Conservation (phyloP, 2,113 vertebrate species). For the Tragulus kanchil region DNA sequence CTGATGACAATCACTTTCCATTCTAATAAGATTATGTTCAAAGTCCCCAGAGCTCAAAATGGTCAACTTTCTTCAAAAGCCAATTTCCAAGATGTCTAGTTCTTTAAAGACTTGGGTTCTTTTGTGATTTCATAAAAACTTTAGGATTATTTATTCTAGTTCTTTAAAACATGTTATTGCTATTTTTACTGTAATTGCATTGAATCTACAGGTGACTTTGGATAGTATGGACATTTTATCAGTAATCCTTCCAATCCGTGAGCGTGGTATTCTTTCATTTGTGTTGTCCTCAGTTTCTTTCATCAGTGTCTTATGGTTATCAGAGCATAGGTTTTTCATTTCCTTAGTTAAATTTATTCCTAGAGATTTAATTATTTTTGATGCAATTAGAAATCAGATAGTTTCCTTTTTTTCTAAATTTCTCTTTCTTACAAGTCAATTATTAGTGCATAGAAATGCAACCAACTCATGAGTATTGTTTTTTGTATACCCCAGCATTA, state of each 20-base stretch:
- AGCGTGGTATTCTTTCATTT: neutral
- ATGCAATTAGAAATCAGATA: neutral
- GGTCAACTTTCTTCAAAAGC: no score
- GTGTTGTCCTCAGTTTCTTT: neutral
- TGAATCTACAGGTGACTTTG: neutral
- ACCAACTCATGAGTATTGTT: neutral
- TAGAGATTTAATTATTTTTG: neutral
- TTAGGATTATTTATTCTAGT: neutral
- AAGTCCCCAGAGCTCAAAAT: no score
- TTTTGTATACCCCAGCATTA: neutral
- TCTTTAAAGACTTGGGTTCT: neutral
- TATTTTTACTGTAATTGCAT: neutral
- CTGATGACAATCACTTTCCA: no score
- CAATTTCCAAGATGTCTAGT: no score
- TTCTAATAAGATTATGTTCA: no score
- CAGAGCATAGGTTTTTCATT: neutral
- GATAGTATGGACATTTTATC: neutral
- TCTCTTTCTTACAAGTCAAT: neutral
- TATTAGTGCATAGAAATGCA: neutral
- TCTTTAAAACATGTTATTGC: neutral
- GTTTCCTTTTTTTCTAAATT: neutral
- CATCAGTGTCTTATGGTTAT: neutral
- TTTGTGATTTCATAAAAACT: neutral
- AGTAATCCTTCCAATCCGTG: neutral
- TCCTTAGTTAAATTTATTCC: neutral